A percentile compares a stretch with the other conserved stretches of the same genome.
Evolutionary conservation across 2,888 invertebrate genomes (phyloP).

Genomic region (Pachydiplax longipennis): DNA sequence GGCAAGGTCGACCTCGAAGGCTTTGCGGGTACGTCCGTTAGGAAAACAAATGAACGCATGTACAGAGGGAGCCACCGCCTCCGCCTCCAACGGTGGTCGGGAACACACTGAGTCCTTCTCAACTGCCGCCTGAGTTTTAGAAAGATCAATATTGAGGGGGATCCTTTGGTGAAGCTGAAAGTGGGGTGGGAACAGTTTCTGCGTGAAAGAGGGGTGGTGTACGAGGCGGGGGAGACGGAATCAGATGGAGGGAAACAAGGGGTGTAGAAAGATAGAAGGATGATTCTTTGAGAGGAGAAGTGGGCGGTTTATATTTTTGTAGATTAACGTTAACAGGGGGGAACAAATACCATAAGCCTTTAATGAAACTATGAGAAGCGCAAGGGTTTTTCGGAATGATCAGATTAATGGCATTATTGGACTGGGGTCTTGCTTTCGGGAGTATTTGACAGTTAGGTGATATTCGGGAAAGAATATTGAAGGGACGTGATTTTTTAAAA

Average conservation of each 20-base stretch:
- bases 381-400: too few species aligned
- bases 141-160: background rate
- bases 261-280: background rate
- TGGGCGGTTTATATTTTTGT: background rate
- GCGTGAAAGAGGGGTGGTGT: background rate
- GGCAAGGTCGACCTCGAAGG: too few species aligned
- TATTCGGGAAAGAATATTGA: too few species aligned
- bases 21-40: too few species aligned
- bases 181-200: background rate
- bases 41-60: background rate
- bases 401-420: too few species aligned
- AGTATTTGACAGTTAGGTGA: too few species aligned
- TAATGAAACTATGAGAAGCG: too few species aligned
- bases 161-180: background rate
- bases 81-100: background rate
- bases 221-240: background rate
- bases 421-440: too few species aligned
- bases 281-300: background rate
- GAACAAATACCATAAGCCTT: background rate
- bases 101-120: background rate
- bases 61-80: background rate
- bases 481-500: too few species aligned
- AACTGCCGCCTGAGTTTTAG: background rate
- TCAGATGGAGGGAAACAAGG: background rate
- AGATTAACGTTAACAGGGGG: background rate